phyloP scores from a whole-genome alignment of 2,888 invertebrate species.

The Tinea semifulvella region DNA sequence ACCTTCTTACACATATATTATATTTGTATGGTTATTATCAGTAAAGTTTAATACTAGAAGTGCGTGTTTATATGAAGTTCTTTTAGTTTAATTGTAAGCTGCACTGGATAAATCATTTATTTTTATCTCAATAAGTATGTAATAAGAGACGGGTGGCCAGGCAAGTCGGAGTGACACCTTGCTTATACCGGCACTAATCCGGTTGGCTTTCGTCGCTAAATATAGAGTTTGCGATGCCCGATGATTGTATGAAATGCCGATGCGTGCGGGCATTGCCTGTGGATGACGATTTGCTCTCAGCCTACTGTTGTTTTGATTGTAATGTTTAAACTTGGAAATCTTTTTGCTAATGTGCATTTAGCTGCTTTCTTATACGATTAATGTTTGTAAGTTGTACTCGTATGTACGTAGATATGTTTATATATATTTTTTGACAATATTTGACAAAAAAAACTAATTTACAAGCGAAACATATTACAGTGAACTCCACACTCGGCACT shows the following conservation, averaged over 20 bases:
- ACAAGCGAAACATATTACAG: no score
- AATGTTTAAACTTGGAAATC: no score
- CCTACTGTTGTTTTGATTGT: constrained; percentile 4
- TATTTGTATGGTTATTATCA: no score
- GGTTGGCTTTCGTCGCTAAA: constrained; percentile 38
- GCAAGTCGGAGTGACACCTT: constrained; percentile 31
- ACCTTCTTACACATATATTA: no score
- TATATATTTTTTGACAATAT: no score
- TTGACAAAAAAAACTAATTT: no score
- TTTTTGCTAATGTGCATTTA: not conserved
- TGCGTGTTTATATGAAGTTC: no score
- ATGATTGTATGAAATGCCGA: constrained; percentile 42
- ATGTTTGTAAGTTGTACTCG: not conserved
- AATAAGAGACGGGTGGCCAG: constrained; percentile 19
- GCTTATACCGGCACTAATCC: constrained; percentile 35
- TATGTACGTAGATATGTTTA: constrained; percentile 2
- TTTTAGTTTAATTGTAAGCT: no score
- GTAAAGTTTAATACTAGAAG: no score
- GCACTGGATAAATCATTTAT: not conserved
- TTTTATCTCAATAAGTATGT: constrained; percentile 24
- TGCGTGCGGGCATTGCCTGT: constrained; percentile 23
- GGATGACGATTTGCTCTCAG: constrained; percentile 2
- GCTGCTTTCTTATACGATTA: not conserved
- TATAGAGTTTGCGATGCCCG: constrained; percentile 45
- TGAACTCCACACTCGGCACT: no score